Percentiles rank a stretch among this genome's conserved stretches.
These are phyloP conservation scores for Scalopus aquaticus DNA, from an alignment of 2,113 vertebrate species.

Conservation along the genomic window DNA sequence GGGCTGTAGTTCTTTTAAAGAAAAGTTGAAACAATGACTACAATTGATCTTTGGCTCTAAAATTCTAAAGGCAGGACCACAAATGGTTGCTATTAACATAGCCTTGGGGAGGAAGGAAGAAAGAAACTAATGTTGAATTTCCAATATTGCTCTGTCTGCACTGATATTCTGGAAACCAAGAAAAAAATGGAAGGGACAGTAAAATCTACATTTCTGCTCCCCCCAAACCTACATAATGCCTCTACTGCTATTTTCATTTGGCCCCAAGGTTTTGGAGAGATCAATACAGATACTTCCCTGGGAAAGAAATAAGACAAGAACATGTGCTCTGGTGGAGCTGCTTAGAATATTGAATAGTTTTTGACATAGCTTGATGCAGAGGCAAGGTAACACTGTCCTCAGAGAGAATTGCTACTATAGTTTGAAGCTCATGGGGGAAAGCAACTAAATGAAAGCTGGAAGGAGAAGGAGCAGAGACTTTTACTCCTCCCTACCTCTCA, in stretches of 20 bases:
- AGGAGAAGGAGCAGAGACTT: neutral
- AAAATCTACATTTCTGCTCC: slow-evolving; percentile 28
- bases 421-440: slow-evolving; percentile 32
- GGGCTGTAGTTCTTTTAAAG: neutral
- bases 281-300: slow-evolving; percentile 71
- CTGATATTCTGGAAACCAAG: slow-evolving; percentile 1
- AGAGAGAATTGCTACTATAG: neutral
- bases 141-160: neutral
- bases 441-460: slow-evolving; percentile 52
- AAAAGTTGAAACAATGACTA: neutral
- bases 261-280: slow-evolving; percentile 57
- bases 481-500: neutral
- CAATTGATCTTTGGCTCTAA: slow-evolving; percentile 38
- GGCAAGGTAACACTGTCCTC: slow-evolving; percentile 37
- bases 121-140: slow-evolving; percentile 46
- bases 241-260: slow-evolving; percentile 54
- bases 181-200: neutral
- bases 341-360: slow-evolving; percentile 68
- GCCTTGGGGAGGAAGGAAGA: slow-evolving; percentile 8
- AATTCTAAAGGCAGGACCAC: slow-evolving; percentile 45
- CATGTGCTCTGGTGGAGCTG: slow-evolving; percentile 18
- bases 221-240: neutral
- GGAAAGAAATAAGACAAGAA: slow-evolving; percentile 62
- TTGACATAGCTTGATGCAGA: slow-evolving; percentile 21
- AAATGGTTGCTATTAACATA: slow-evolving; percentile 46